Conservation (phyloP, 2,888 invertebrate genomes). For the Miltochrista miniata region DNA sequence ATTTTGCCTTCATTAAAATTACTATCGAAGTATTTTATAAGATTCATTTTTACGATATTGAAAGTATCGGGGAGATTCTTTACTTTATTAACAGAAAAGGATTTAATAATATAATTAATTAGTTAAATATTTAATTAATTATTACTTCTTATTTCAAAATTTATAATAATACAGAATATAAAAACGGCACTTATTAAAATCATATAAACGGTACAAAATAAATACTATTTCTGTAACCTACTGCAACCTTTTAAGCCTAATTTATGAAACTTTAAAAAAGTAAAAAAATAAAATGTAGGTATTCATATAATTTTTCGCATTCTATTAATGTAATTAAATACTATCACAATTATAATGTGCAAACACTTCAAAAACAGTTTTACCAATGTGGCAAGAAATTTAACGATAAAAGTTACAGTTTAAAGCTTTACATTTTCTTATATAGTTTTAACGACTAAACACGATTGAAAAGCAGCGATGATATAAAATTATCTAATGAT, state of each 20-base stretch:
- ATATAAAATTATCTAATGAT: too few species aligned
- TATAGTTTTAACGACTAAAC: background rate
- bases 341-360: background rate
- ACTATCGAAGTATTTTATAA: constrained; percentile 12
- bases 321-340: background rate
- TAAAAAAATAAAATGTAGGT: too few species aligned
- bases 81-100: constrained; percentile 34
- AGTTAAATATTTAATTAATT: background rate
- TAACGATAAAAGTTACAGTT: constrained; percentile 20
- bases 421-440: constrained; percentile 33
- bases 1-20: background rate
- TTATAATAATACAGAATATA: too few species aligned
- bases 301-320: too few species aligned
- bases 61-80: constrained; percentile 26
- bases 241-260: too few species aligned
- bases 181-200: too few species aligned
- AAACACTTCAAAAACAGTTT: constrained; percentile 3
- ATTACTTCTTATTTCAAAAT: too few species aligned
- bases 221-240: too few species aligned
- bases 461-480: too few species aligned
- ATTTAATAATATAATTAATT: constrained; percentile 11
- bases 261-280: too few species aligned
- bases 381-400: constrained; percentile 33
- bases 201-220: too few species aligned
- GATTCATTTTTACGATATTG: constrained; percentile 17